Evolutionary conservation across 2,888 invertebrate genomes (phyloP).

Genomic region (Desoria tigrina): DNA sequence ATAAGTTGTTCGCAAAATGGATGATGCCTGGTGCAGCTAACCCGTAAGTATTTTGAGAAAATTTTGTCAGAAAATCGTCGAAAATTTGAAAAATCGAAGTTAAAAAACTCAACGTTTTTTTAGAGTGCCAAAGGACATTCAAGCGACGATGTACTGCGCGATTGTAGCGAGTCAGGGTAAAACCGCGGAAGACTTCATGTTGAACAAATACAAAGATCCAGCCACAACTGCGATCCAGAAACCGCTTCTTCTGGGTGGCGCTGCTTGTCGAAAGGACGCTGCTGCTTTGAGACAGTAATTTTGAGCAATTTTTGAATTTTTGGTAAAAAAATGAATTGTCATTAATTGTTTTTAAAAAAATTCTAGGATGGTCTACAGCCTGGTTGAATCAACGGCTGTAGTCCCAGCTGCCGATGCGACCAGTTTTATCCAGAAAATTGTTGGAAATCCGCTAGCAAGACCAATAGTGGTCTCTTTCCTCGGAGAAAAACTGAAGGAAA

Average conservation of each 20-base stretch:
- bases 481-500: not conserved
- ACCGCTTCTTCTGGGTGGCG: conserved; percentile 22
- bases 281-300: conserved; percentile 21
- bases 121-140: conserved; percentile 26
- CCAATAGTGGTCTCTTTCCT: not conserved
- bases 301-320: not conserved
- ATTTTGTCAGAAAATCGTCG: not conserved
- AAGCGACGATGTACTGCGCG: conserved; percentile 30
- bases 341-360: not conserved
- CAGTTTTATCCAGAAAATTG: not conserved
- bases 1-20: conserved; percentile 23
- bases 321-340: not conserved
- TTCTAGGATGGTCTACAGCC: not conserved
- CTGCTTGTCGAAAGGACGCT: conserved; percentile 29
- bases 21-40: conserved; percentile 2
- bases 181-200: conserved; percentile 26
- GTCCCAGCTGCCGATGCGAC: not conserved
- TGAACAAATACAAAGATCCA: conserved; percentile 21
- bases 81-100: not conserved
- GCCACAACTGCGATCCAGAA: not conserved
- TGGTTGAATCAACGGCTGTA: not conserved
- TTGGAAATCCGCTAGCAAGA: not conserved
- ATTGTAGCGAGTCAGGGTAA: conserved; percentile 29
- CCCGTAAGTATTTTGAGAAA: conserved; percentile 23
- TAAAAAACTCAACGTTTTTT: not conserved